A percentile compares a stretch with the other conserved stretches of the same genome.
Conservation (phyloP, 2,113 vertebrate genomes). For the Xyrauchen texanus region DNA sequence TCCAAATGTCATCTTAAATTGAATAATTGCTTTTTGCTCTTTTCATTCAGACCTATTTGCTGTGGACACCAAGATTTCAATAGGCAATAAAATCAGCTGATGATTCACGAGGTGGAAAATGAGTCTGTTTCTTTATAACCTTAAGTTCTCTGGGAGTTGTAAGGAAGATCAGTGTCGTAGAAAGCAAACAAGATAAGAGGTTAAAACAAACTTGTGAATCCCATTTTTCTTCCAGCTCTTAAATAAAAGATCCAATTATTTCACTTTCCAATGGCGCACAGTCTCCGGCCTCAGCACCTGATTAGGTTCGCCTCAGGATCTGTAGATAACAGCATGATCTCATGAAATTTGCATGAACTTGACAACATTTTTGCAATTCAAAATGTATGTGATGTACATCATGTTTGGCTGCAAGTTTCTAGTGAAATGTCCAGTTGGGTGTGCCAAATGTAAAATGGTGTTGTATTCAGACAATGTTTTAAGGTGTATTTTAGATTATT, state of each 20-base stretch:
- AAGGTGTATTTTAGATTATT: too few relatives aligned
- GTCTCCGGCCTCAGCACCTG: conserved; percentile 18
- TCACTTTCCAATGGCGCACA: conserved; percentile 13
- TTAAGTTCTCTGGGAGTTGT: background rate
- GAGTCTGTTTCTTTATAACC: background rate
- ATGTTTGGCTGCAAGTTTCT: too few relatives aligned
- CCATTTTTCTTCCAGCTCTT: conserved; percentile 17
- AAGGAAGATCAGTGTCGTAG: background rate
- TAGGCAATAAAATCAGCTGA: background rate
- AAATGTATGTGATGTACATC: too few relatives aligned
- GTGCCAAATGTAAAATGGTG: too few relatives aligned
- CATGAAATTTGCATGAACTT: too few relatives aligned
- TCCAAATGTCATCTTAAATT: conserved; percentile 37
- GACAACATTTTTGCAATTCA: too few relatives aligned
- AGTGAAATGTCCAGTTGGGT: too few relatives aligned
- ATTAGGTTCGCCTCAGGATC: conserved; percentile 28
- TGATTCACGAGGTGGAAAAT: background rate
- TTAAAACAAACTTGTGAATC: conserved; percentile 13
- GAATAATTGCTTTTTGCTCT: conserved; percentile 28
- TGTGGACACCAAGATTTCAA: conserved; percentile 5
- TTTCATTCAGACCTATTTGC: conserved; percentile 11
- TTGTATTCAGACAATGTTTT: too few relatives aligned
- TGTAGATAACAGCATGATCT: background rate
- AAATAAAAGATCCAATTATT: conserved; percentile 30
- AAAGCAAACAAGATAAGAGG: background rate